Base-by-base conservation (phyloP, 2,113 vertebrate species). In the Porphyrio hochstetteri region DNA sequence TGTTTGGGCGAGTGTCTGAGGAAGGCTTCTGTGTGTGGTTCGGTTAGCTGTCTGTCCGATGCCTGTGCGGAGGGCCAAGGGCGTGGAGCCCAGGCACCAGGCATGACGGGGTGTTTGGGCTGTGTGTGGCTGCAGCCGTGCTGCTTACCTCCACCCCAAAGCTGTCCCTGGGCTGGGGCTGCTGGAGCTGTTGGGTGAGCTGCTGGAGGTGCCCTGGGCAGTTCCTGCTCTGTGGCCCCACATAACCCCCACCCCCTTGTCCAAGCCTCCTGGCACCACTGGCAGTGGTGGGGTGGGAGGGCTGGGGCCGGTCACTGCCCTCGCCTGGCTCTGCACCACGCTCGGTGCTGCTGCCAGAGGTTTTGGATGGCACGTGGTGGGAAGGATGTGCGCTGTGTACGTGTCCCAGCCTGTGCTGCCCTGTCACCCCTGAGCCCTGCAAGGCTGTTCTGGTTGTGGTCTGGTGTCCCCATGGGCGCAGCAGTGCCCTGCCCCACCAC, bases 361-460 rank as follows among this genome's bases (percentile, higher is more conserved):
- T 56, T 55, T 64, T 0, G 3, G 56, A 6, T 2, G 13, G 59
- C 20, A 25, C 1, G 0, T 21, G 44, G 29, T 33, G 55, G 42
- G 42, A 44, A 21, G 48, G 61, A 25, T 35, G 42, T 60, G 35
- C 27, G 33, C 40, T 18, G 46, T 33, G 28, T 6, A 2, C 2
- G 27, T 28, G 57, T 60, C 40, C 48, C 71, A 59, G 15, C 64
- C 46, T 31, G 38, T 71, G 76, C 35, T 8, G 5, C 50, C 38
- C 57, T 19, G 13, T 71, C 21, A 18, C 9, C 25, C 18, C 28
- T 24, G 36, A 11, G 40, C 78, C 29, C 77, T 44, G 29, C n/a
- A 7, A 29, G 33, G 55, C 71, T 56, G 40, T 28, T 53, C 52
- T 31, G 5, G 0, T 7, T 1, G 1, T 33, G 38, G 14, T 29